Evolutionary conservation across 2,113 vertebrate species (phyloP).

Genomic region (human): GRCh38 chr4:57434501-57435000

Average conservation of each 20-base stretch:
- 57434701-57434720: neutral
- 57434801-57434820: neutral
- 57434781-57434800: neutral
- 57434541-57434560: neutral
- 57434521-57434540: neutral
- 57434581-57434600: neutral
- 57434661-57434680: neutral
- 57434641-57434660: constrained; percentile 27
- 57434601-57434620: neutral
- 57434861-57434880: neutral
- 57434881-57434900: neutral
- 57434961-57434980: neutral
- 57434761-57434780: neutral
- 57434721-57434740: neutral
- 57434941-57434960: neutral
- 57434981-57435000: neutral
- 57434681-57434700: neutral
- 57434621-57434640: neutral
- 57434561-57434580: constrained; percentile 11
- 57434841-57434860: neutral
- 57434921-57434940: neutral
- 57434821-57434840: neutral
- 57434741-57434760: neutral
- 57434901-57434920: neutral
- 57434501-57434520: constrained; percentile 22